Evolutionary conservation across 2,888 invertebrate species (phyloP).

Genomic region (Cremastinae sp.): DNA sequence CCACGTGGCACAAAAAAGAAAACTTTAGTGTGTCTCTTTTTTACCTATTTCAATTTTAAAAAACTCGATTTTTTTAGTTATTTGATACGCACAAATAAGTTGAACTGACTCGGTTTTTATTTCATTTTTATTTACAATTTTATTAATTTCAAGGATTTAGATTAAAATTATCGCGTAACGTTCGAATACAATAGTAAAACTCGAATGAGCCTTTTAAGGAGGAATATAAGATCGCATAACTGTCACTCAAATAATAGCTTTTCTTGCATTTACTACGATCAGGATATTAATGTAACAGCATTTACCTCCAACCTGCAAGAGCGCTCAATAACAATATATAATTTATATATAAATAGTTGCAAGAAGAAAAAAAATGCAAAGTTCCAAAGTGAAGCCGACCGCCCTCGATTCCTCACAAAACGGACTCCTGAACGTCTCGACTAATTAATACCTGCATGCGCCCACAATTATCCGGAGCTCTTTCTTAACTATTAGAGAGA

Average conservation of each 20-base stretch:
- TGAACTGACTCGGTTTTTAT: too few species aligned
- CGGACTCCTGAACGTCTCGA: too few species aligned
- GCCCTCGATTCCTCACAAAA: background rate
- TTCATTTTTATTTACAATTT: too few species aligned
- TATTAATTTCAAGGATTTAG: too few species aligned
- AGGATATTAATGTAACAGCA: constrained; percentile 19
- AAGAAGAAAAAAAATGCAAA: constrained; percentile 1
- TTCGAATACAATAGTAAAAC: constrained; percentile 48
- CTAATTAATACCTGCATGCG: too few species aligned
- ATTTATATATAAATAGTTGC: background rate
- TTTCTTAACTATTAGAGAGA: too few species aligned
- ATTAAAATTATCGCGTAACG: constrained; percentile 25
- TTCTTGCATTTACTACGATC: constrained; percentile 28
- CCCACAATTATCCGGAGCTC: too few species aligned
- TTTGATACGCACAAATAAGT: too few species aligned
- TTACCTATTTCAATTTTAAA: too few species aligned
- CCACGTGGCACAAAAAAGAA: too few species aligned
- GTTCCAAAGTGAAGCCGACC: constrained; percentile 5
- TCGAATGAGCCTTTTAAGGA: constrained; percentile 54
- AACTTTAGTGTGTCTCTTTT: too few species aligned
- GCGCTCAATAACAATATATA: constrained; percentile 6
- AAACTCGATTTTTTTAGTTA: too few species aligned
- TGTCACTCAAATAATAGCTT: constrained; percentile 48
- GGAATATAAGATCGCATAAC: constrained; percentile 55
- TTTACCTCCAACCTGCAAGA: constrained; percentile 19